Evolutionary conservation across 2,113 vertebrate genomes (phyloP), one percentile per base, ranked within the genome.

Genomic region (Gymnogyps californianus): DNA sequence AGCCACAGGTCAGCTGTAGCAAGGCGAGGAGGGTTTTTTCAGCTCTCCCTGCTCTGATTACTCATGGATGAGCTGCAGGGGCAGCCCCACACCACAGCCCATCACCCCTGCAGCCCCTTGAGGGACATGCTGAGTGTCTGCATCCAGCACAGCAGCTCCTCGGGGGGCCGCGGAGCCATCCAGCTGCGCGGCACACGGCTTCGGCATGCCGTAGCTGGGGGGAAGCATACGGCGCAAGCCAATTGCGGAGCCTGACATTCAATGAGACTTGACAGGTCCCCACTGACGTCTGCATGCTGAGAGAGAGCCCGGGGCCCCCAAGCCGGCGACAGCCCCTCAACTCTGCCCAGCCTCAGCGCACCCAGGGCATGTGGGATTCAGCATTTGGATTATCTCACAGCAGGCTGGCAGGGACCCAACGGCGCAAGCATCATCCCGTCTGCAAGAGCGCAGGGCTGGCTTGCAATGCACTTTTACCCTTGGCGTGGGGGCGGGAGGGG

Each of bases 101-200:
- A 25, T 38, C 4, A 2, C 2, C 42, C 55, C 11, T 28, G n/a
- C 22, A 72, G 61, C 24, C 66, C 72, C 67, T 25, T 2, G 3
- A 58, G 66, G 65, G n/a, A 34, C 18, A 0, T 1, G 2, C 55
- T 0, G 42, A 67, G 75, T 0, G 4, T 46, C 51, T 6, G 1
- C 34, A 57, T 49, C 21, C 82, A 44, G 82, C 81, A 15, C 0
- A 0, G 82, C 85, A 77, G 58, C 83, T 49, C 16, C 69, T 31
- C 0, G 6, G 44, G 61, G 1, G 2, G 61, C 61, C 69, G 67
- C 16, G 0, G 58, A 52, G 49, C 75, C 54, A 19, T 10, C 44
- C 22, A 0, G 52, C 67, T 28, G 57, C 0, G 0, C 1, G 1
- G 82, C 83, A 13, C 72, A 19, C 13, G 2, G n/a, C 54, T 8